Base-by-base conservation (phyloP, 2,888 invertebrate species). In the Orchesellides sinensis region DNA sequence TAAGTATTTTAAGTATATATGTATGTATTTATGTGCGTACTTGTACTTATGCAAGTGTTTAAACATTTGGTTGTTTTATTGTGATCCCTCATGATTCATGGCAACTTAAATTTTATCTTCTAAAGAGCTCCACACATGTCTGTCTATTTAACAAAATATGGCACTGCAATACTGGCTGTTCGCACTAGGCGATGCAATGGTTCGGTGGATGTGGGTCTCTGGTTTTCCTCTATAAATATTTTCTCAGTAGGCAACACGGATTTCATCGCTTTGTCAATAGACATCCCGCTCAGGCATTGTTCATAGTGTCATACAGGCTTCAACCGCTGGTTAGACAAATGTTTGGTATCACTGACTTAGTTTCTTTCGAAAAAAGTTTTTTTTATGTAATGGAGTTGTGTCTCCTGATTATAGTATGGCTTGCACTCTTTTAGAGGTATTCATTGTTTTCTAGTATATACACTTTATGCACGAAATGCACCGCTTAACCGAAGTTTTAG, bases 191-290 rank as follows among this genome's bases (percentile, higher is more conserved):
- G 47, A 35, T 73, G 66, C 65, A 80, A 80, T 80, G 80, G 73
- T 80, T 80, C 73, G 80, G 73, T 80, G 80, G 59, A 80, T 80
- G 66, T 80, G 80, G 80, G 80, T 80, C 80, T 80, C 73, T 73
- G 80, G 80, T 80, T 80, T 70, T 54, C 70, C 35, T 80, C 73
- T 73, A 79, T 72, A 72, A 40, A 49, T 45, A 72, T 79, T 79
- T 79, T 79, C 79, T 49, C 79, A 72, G 79, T 79, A 47, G 54
- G 79, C 65, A 79, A 45, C 72, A 72, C 52, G 49, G 63, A 66
- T 66, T 79, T 79, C 65, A 65, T 21, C 65, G 32, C 27, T 40
- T 59, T 63, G 35, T 77, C 68, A 68, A 77, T 66, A 54, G 66
- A 56, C 56, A 56, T 68, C 75, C 68, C 68, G 66, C 56, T 56